Evolutionary conservation across 2,113 vertebrate genomes (phyloP).

Genomic region (Oplegnathus fasciatus): DNA sequence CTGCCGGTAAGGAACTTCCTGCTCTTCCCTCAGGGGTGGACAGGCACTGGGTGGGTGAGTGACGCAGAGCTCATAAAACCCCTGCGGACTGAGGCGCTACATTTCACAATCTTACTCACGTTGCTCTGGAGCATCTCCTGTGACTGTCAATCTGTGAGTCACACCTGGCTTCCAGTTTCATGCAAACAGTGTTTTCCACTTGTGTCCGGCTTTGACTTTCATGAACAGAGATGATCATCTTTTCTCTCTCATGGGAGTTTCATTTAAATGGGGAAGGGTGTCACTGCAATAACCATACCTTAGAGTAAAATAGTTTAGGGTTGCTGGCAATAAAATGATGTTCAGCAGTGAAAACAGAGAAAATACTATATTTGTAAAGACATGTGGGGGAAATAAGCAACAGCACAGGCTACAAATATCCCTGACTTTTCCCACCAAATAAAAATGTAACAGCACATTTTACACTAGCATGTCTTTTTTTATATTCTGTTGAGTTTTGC

Average conservation of each 20-base stretch:
- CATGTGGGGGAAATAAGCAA: not conserved
- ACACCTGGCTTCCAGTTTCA: constrained; percentile 54
- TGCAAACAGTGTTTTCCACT: constrained; percentile 40
- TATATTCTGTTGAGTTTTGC: not conserved
- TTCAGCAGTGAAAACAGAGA: not conserved
- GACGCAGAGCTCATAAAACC: constrained; percentile 64
- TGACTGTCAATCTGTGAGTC: constrained; percentile 68
- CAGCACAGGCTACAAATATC: not conserved
- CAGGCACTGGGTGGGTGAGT: constrained; percentile 55
- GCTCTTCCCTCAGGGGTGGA: constrained; percentile 23
- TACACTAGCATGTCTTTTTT: not conserved
- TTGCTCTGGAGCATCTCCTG: constrained; percentile 66
- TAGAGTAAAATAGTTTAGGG: not conserved
- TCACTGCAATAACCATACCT: not conserved
- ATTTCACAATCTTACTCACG: constrained; percentile 73
- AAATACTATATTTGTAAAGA: constrained; percentile 2
- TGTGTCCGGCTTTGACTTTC: constrained; percentile 60
- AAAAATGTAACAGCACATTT: not conserved
- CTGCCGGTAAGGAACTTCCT: constrained; percentile 55
- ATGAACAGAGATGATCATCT: constrained; percentile 33
- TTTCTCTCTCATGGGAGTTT: constrained; percentile 12
- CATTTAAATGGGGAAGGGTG: not conserved
- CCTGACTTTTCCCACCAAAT: not conserved
- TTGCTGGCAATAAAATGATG: constrained; percentile 1
- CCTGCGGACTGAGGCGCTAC: constrained; percentile 48